Conservation (phyloP, 2,113 vertebrate species). For the Gnathonemus longibarbis region DNA sequence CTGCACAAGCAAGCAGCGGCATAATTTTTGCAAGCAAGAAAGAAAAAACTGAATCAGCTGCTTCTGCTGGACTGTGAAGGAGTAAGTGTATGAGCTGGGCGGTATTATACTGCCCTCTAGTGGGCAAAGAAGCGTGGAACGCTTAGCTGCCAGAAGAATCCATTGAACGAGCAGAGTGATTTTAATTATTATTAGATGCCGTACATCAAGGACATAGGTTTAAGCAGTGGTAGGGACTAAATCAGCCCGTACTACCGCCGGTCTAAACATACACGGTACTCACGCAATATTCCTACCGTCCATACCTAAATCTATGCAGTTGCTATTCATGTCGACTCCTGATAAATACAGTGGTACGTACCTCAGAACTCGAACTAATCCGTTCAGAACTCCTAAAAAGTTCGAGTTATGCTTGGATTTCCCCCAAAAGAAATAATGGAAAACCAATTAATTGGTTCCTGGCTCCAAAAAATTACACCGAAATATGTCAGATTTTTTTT, state of each 20-base stretch:
- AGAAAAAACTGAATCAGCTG: neutral
- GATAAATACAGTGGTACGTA: neutral
- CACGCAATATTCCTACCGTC: neutral
- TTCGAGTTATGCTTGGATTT: no score
- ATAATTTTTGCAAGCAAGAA: neutral
- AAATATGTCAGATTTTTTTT: no score
- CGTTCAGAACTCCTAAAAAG: no score
- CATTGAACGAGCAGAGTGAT: neutral
- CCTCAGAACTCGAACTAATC: no score
- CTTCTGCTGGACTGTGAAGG: neutral
- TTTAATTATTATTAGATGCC: neutral
- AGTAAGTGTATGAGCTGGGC: neutral
- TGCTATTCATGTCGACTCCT: neutral
- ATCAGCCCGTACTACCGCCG: neutral
- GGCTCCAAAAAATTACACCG: no score
- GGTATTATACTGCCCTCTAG: slow-evolving; percentile 5
- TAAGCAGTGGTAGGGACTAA: neutral
- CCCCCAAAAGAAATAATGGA: no score
- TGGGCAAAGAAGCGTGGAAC: neutral
- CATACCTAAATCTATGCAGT: neutral
- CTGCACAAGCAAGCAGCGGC: neutral
- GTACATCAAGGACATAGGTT: neutral
- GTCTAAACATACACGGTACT: neutral
- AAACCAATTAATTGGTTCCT: no score
- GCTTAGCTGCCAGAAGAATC: neutral